Base-by-base conservation (phyloP, 2,113 vertebrate species). In the Dipodomys spectabilis region DNA sequence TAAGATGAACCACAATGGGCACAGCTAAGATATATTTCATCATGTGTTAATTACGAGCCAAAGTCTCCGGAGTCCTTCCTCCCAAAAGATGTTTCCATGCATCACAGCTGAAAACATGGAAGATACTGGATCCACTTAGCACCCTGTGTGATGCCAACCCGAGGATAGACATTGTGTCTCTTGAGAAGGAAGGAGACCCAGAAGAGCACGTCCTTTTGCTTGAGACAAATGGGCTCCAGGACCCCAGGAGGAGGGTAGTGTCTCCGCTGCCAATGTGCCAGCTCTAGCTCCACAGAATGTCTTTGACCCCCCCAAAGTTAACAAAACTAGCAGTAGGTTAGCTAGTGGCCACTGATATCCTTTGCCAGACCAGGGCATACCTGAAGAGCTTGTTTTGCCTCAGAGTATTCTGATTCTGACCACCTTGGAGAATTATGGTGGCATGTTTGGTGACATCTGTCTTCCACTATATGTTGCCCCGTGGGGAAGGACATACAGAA, bases 1-100 rank as follows among this genome's bases (percentile, higher is more conserved):
- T 13, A 72, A 72, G 35, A 32, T 32, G n/a, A 32, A 32, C n/a
- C 19, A 9, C n/a, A 72, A 6, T 72, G 69, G n/a, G 19, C n/a
- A 20, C 94, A 96, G 86, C 71, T 92, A 86, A 69, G 62, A n/a
- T n/a, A 39, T 60, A 22, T 28, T 35, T 84, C 62, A 30, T 71
- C 27, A 35, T 44, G 20, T 69, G 28, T 1, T 11, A 32, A 67
- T 69, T 20, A 32, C 60, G 12, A 22, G 78, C 65, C 25, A 7
- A 35, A 39, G 35, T 53, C 35, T 20, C 22, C 30, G 49, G 62
- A 74, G 85, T 28, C 7, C 25, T 39, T 65, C 49, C 39, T 60
- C 60, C 25, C 1, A 18, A 19, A 71, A 39, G 30, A 65, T n/a
- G 28, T 53, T 81, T 25, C 65, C 10, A 12, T 1, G 12, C 57